Percentiles rank a stretch among this genome's conserved stretches.
Conservation (phyloP, 1,140 invertebrate species). For the Venustaconcha ellipsiformis region DNA sequence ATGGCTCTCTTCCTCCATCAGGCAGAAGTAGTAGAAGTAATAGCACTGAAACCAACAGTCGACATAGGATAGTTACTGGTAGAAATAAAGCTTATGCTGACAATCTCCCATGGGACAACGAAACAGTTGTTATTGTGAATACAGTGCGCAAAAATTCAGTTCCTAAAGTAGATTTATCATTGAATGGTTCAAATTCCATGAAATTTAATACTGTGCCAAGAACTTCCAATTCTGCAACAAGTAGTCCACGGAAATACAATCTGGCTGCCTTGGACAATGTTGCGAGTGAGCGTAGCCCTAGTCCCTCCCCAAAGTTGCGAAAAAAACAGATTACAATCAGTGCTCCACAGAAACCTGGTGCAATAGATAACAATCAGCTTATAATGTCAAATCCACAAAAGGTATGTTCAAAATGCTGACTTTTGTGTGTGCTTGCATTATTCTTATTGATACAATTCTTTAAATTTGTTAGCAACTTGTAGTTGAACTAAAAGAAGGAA, state of each 20-base stretch:
- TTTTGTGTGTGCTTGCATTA: too few relatives aligned
- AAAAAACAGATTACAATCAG: constrained; percentile 38
- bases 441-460: too few relatives aligned
- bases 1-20: constrained; percentile 2
- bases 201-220: constrained; percentile 32
- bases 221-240: constrained; percentile 32
- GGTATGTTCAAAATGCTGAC: constrained; percentile 63
- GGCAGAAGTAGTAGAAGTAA: constrained; percentile 2
- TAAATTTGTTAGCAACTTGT: too few relatives aligned
- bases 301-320: constrained; percentile 54
- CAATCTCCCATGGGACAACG: constrained; percentile 56
- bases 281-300: constrained; percentile 45
- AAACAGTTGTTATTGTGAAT: constrained; percentile 54
- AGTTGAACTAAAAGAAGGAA: too few relatives aligned
- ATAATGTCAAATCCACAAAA: constrained; percentile 75
- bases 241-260: constrained; percentile 40
- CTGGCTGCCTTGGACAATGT: constrained; percentile 45
- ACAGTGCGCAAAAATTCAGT: constrained; percentile 12
- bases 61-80: constrained; percentile 17
- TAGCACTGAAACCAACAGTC: constrained; percentile 8
- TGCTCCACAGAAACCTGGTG: constrained; percentile 74
- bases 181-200: constrained; percentile 6
- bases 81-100: constrained; percentile 21
- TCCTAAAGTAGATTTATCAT: constrained; percentile 15
- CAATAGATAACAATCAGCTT: constrained; percentile 82